Evolutionary conservation across 2,888 invertebrate genomes (phyloP), one percentile per base, ranked within the genome.

Genomic region (Dendrolimus houi): DNA sequence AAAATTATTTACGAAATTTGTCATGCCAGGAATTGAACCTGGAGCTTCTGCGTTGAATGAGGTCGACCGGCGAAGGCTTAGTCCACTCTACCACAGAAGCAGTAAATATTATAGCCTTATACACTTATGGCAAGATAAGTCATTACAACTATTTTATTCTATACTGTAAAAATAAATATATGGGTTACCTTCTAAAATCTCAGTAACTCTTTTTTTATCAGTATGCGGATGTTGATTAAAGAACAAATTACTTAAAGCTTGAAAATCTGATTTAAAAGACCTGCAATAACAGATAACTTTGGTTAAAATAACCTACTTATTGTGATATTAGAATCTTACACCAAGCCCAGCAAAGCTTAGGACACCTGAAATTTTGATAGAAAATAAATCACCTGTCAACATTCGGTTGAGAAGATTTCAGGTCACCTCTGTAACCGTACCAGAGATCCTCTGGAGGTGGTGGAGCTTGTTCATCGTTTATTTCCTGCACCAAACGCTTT

Each of bases 401-500:
- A 47, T 2, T 47, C 6, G 47, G 12, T 12, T 6, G 54, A 12
- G 55, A 61, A 1, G 69, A 58, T 54, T 67, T 70, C 9, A 67
- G 17, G 42, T 76, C 67, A 1, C 77, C 76, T 42, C 73, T 67
- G 60, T 77, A 89, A 0, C 88, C 89, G 54, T 67, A 63, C 88
- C 89, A 88, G 58, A 72, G 78, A n/a, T 85, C 84, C 13, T 77
- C 74, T 0, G 68, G 60, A 0, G 62, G 67, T 2, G 65, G 63
- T 1, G 62, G 58, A 1, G 70, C 66, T 1, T 62, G 63, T 17
- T 81, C 79, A 0, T 74, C 75, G 1, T 68, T 78, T 2, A 91
- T 68, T 63, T 89, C 91, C 58, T 91, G 91, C 0, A 91, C 72
- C n/a, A 90, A 65, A 1, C 68, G 69, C 59, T 77, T 81, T 2